Evolutionary conservation across 2,888 invertebrate species (phyloP), one percentile per base, ranked within the genome.

Genomic region (Elysia crispata): DNA sequence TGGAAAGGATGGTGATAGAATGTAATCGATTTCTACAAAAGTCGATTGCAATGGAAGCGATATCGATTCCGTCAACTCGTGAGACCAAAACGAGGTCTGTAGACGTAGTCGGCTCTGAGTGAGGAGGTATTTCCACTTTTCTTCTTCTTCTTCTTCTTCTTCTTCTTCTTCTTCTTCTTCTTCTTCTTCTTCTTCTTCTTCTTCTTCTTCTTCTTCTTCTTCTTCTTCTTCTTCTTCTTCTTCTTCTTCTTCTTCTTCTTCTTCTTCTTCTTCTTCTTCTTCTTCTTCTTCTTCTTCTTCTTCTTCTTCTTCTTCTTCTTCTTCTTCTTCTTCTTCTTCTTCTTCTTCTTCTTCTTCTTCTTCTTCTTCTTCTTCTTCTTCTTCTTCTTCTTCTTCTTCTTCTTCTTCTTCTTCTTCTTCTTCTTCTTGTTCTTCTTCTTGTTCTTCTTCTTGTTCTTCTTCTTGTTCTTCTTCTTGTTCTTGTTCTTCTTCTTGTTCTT

Each of bases 131-230:
- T n/a, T n/a, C n/a, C n/a, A n/a, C n/a, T n/a, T n/a, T n/a, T n/a
- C n/a, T n/a, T n/a, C n/a, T n/a, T n/a, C n/a, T 54, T 54, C 54
- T 54, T 54, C 54, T 54, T 54, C 54, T 54, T 54, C 54, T 54
- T 54, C 54, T 54, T 54, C 54, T 54, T 54, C 54, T 54, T 54
- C 54, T 54, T 54, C 54, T 54, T 54, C 54, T 54, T 54, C 54
- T 54, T 54, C 54, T 54, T 54, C 54, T 54, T 54, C 54, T 54
- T 54, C 54, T 54, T 54, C 54, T 54, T 54, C 54, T 54, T 54
- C 54, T 54, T 54, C 54, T 54, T 54, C 54, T 54, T 54, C 54
- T 54, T 54, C 54, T 54, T 54, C 54, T 54, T 54, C 54, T 54
- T 54, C 54, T 54, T 54, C 54, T 54, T 54, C 54, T 54, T 54